Percentiles rank a stretch among this genome's conserved stretches.
These are phyloP conservation scores for Sycophila texana DNA, from an alignment of 2,888 invertebrate genomes.

Conservation along the genomic window DNA sequence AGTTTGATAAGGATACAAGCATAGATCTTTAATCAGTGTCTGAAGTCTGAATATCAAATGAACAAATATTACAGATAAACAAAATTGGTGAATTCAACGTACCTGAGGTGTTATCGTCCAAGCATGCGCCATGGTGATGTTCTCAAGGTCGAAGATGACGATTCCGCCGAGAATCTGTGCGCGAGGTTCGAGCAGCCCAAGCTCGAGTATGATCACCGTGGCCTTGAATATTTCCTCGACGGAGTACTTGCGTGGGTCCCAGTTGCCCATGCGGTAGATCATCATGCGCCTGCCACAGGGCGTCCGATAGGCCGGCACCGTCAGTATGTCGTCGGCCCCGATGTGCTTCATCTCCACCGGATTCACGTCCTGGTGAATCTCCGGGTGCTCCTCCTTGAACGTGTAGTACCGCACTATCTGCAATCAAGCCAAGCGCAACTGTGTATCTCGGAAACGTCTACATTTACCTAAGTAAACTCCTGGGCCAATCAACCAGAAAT, in stretches of 20 bases:
- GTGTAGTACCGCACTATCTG: conserved; percentile 86
- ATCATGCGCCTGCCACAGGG: conserved; percentile 85
- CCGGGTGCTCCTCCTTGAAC: conserved; percentile 85
- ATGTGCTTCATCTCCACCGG: conserved; percentile 81
- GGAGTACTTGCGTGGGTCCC: conserved; percentile 83
- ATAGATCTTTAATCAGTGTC: too few relatives aligned
- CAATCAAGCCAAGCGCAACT: background rate
- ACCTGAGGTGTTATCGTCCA: conserved; percentile 84
- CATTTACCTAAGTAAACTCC: too few relatives aligned
- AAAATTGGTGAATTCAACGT: conserved; percentile 4
- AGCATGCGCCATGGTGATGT: conserved; percentile 83
- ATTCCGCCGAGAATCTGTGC: conserved; percentile 87
- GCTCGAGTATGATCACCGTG: conserved; percentile 83
- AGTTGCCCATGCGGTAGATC: conserved; percentile 85
- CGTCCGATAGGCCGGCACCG: conserved; percentile 86
- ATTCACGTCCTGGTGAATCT: conserved; percentile 82
- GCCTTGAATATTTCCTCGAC: conserved; percentile 85
- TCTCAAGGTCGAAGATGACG: conserved; percentile 85
- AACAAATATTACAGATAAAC: too few relatives aligned
- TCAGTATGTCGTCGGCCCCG: conserved; percentile 83
- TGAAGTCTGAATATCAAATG: too few relatives aligned
- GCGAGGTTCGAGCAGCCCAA: conserved; percentile 85
- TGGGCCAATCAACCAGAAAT: too few relatives aligned
- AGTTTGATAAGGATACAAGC: too few relatives aligned
- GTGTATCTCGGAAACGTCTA: too few relatives aligned